Conservation (phyloP, 2,888 invertebrate genomes). For the Muscina levida region DNA sequence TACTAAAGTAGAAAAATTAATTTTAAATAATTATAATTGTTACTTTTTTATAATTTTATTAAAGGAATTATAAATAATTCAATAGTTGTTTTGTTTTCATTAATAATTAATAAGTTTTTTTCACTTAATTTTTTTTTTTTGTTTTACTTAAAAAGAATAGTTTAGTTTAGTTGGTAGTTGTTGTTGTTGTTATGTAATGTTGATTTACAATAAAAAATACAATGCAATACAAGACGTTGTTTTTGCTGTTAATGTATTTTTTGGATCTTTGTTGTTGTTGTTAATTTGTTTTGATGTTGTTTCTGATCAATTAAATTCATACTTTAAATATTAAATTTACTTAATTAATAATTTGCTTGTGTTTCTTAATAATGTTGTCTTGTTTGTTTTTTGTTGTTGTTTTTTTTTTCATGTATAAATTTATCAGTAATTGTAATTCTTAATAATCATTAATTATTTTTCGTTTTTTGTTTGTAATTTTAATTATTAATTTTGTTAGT, state of each 20-base stretch:
- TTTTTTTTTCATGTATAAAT: constrained; percentile 23
- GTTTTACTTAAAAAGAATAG: constrained; percentile 62
- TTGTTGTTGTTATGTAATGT: constrained; percentile 50
- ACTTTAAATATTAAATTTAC: constrained; percentile 58
- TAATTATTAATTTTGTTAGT: constrained; percentile 28
- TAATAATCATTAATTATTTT: constrained; percentile 30
- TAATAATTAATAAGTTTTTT: constrained; percentile 14
- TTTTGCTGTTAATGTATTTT: constrained; percentile 31
- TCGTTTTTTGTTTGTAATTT: constrained; percentile 34
- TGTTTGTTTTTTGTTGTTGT: constrained; percentile 1
- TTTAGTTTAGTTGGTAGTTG: constrained; percentile 55
- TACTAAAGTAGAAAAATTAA: no score
- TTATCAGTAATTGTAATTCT: constrained; percentile 29
- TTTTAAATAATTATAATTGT: constrained; percentile 49
- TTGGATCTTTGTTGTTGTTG: constrained; percentile 50
- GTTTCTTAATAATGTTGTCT: constrained; percentile 30
- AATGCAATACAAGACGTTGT: constrained; percentile 52
- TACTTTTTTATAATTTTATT: no score
- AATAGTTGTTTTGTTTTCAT: constrained; percentile 38
- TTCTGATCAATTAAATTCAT: constrained; percentile 54
- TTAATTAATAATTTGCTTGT: constrained; percentile 55
- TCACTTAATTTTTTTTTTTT: constrained; percentile 47
- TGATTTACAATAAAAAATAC: constrained; percentile 64
- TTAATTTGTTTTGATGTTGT: constrained; percentile 44
- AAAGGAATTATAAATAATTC: no score